These are phyloP conservation scores for Lithophane ornitopus DNA, from an alignment of 2,888 invertebrate species.

Conservation along the genomic window DNA sequence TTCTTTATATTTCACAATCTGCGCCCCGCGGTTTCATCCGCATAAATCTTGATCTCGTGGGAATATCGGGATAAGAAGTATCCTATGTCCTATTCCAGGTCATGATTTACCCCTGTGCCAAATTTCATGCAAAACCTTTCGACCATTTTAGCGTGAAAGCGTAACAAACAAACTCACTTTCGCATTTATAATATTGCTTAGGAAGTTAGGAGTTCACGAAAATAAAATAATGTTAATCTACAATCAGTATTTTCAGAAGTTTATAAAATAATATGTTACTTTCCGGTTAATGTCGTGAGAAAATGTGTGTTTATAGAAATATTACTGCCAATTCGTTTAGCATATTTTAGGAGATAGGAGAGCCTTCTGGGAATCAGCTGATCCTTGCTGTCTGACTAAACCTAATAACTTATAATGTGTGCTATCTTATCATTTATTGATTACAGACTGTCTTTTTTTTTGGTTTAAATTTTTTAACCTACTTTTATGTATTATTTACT, in stretches of 20 bases:
- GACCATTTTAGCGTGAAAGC: no score
- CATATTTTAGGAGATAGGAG: no score
- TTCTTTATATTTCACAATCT: no score
- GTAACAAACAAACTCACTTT: no score
- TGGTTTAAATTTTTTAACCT: background rate
- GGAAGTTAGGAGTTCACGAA: background rate
- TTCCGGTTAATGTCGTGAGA: background rate
- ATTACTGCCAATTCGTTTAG: background rate
- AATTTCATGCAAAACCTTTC: no score
- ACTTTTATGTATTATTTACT: no score
- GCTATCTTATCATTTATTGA: constrained; percentile 23
- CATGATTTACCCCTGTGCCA: no score
- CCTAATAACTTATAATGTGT: background rate
- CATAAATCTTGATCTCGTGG: no score
- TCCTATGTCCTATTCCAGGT: no score
- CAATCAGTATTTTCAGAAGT: background rate
- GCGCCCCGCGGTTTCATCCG: no score
- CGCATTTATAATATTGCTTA: no score
- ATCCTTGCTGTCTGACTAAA: background rate
- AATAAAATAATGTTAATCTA: background rate
- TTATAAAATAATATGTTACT: background rate
- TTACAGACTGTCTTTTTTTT: background rate
- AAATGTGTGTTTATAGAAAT: background rate
- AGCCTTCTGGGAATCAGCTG: background rate
- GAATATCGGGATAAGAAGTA: no score